Conservation (phyloP, 53 echinoderm and acorn worm genomes). For the Arbacia lixula region DNA sequence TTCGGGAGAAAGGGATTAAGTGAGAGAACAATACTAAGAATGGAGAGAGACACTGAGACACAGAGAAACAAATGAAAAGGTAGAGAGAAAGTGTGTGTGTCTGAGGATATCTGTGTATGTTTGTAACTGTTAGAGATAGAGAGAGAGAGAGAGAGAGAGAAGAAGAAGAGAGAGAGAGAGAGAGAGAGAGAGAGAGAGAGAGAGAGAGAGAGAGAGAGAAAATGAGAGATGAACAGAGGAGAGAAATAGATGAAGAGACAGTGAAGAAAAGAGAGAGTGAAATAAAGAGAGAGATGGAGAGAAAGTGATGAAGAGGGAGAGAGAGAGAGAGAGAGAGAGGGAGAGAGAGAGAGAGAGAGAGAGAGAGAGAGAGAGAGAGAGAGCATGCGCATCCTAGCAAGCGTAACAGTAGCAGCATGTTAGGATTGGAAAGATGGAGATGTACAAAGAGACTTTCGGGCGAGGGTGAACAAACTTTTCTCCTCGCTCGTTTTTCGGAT, state of each 20-base stretch:
- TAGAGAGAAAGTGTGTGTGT: not conserved
- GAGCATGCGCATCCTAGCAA: not conserved
- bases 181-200: not conserved
- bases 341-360: conserved; percentile 1
- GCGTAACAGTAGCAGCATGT: no score
- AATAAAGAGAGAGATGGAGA: not conserved
- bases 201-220: not conserved
- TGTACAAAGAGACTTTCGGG: no score
- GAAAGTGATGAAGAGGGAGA: not conserved
- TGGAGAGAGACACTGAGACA: not conserved
- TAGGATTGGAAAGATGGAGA: no score
- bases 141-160: conserved; percentile 6
- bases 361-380: not conserved
- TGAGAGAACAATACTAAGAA: not conserved
- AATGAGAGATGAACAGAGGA: not conserved
- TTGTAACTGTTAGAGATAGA: not conserved
- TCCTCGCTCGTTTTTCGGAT: no score
- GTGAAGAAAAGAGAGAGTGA: not conserved
- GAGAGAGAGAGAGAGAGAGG: not conserved
- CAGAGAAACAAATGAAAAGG: not conserved
- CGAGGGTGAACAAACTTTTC: no score
- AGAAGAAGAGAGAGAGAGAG: not conserved
- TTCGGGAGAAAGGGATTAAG: not conserved
- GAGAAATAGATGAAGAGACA: not conserved
- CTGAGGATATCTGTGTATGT: not conserved